These are phyloP conservation scores for Ciconia boyciana DNA, from an alignment of 2,113 vertebrate genomes.

Conservation along the genomic window DNA sequence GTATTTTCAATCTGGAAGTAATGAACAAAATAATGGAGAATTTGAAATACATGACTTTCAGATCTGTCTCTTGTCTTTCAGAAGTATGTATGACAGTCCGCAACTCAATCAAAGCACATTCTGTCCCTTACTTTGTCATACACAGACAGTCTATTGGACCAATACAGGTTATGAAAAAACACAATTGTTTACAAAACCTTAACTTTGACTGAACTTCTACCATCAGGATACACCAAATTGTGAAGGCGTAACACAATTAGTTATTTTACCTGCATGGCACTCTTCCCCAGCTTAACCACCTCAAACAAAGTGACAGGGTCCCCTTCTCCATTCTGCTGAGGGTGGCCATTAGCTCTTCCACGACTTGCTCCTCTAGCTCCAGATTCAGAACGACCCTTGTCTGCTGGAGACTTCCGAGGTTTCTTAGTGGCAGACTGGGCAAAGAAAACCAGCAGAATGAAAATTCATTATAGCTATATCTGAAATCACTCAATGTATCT, in stretches of 20 bases:
- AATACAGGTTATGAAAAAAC: not conserved
- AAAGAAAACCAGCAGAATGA: conserved; percentile 54
- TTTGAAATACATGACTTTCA: not conserved
- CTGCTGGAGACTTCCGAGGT: conserved; percentile 86
- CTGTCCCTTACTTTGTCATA: not conserved
- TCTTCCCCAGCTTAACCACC: conserved; percentile 94
- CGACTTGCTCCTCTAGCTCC: conserved; percentile 75
- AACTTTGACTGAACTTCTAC: not conserved
- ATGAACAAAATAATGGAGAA: not conserved
- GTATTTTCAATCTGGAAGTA: not conserved
- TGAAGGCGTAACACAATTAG: not conserved
- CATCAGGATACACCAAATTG: not conserved
- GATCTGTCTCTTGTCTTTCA: not conserved
- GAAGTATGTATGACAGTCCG: not conserved
- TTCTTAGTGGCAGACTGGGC: conserved; percentile 89
- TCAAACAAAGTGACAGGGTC: conserved; percentile 94
- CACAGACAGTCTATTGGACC: not conserved
- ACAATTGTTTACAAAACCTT: not conserved
- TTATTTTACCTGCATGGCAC: conserved; percentile 91
- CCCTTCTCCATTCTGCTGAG: conserved; percentile 91
- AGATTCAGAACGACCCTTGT: conserved; percentile 80
- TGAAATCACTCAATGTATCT: not conserved
- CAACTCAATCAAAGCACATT: not conserved
- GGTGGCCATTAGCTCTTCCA: conserved; percentile 89
- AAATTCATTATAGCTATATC: conserved; percentile 20